Evolutionary conservation across 2,888 invertebrate species (phyloP).

Genomic region (Spatulosminthurus flaviceps): DNA sequence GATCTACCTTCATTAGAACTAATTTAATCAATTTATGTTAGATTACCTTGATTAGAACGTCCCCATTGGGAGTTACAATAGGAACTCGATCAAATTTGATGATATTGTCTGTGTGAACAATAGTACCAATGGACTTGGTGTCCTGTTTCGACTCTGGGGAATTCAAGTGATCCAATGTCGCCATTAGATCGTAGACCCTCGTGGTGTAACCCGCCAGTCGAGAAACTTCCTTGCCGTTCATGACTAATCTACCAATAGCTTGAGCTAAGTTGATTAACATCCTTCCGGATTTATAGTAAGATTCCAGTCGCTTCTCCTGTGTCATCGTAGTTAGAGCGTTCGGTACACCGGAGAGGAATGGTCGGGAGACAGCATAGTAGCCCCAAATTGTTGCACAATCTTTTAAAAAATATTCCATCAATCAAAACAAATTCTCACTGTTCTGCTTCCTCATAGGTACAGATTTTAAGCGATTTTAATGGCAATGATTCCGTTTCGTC

Average conservation of each 20-base stretch:
- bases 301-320: slow-evolving; percentile 82
- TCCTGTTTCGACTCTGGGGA: slow-evolving; percentile 67
- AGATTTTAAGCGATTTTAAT: too few relatives aligned
- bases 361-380: slow-evolving; percentile 92
- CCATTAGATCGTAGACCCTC: slow-evolving; percentile 86
- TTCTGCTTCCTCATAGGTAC: too few relatives aligned
- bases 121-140: slow-evolving; percentile 27
- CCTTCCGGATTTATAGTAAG: slow-evolving; percentile 96
- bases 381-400: slow-evolving; percentile 96
- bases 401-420: slow-evolving; percentile 65
- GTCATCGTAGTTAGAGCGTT: slow-evolving; percentile 76
- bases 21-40: neutral
- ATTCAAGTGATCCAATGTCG: slow-evolving; percentile 84
- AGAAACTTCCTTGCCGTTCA: slow-evolving; percentile 95
- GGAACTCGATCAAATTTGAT: slow-evolving; percentile 94
- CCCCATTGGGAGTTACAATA: slow-evolving; percentile 96
- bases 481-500: too few relatives aligned
- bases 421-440: too few relatives aligned
- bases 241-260: slow-evolving; percentile 92
- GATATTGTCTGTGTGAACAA: slow-evolving; percentile 75
- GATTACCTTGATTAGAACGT: slow-evolving; percentile 85
- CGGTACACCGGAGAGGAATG: slow-evolving; percentile 80
- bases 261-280: slow-evolving; percentile 97
- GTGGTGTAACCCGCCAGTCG: slow-evolving; percentile 93
- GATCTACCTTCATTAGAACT: too few relatives aligned